Percentiles rank a stretch among this genome's conserved stretches.
phyloP scores from a whole-genome alignment of 2,797 vertebrate species.

The Hemibagrus guttatus region DNA sequence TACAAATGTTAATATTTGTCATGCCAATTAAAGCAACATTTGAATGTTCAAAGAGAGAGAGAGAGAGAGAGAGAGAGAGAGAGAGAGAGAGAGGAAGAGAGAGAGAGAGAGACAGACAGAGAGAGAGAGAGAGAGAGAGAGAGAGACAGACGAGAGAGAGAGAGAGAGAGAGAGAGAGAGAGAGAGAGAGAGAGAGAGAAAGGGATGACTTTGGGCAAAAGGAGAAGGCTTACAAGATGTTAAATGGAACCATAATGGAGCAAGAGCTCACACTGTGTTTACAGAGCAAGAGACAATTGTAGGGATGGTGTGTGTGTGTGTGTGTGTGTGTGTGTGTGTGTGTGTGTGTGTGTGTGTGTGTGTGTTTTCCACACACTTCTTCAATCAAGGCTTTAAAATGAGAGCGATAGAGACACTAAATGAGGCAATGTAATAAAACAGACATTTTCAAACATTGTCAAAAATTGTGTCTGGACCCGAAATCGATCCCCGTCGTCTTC shows the following conservation, averaged over 20 bases:
- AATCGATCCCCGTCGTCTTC: neutral
- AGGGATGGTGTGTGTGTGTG: constrained; percentile 33
- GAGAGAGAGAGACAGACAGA: too few species aligned
- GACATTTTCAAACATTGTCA: constrained; percentile 8
- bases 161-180: neutral
- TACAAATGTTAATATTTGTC: too few species aligned
- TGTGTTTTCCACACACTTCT: neutral
- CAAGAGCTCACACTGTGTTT: constrained; percentile 27
- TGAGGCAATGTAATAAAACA: constrained; percentile 12
- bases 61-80: constrained; percentile 10
- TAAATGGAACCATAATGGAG: constrained; percentile 27
- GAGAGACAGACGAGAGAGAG: constrained; percentile 18
- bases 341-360: constrained; percentile 28
- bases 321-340: constrained; percentile 7
- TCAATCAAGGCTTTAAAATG: neutral
- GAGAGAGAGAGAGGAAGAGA: constrained; percentile 12
- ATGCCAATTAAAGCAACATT: too few species aligned
- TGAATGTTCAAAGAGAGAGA: neutral
- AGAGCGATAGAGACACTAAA: neutral
- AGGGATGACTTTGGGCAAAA: neutral
- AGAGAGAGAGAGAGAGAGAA: constrained; percentile 10
- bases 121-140: neutral
- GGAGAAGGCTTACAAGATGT: constrained; percentile 2
- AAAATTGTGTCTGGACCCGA: neutral
- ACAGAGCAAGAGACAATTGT: neutral